These are phyloP conservation scores for Ictidomys tridecemlineatus DNA, from an alignment of 2,113 vertebrate genomes.

Conservation along the genomic window DNA sequence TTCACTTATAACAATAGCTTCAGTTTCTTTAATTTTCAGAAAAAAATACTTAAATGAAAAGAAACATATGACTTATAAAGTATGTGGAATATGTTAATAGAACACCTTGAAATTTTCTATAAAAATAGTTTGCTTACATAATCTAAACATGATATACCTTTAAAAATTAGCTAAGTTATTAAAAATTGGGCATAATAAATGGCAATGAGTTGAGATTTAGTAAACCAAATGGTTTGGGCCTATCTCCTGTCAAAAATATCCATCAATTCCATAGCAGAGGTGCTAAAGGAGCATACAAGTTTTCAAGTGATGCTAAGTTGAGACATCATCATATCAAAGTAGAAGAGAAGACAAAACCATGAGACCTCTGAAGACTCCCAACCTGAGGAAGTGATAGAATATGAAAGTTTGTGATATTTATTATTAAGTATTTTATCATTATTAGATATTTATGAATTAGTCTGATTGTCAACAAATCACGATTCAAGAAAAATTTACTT, in stretches of 20 bases:
- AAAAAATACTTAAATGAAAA: neutral
- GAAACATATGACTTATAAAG: neutral
- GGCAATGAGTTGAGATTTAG: neutral
- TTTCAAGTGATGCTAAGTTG: neutral
- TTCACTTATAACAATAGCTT: neutral
- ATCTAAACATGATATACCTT: neutral
- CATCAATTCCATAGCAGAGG: neutral
- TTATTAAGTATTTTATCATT: neutral
- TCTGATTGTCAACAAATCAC: neutral
- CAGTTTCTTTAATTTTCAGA: neutral
- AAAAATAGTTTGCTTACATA: neutral
- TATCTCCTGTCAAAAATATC: neutral
- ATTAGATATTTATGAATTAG: neutral
- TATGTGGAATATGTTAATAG: neutral
- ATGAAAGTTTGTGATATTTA: neutral
- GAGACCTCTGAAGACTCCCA: neutral
- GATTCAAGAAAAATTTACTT: neutral
- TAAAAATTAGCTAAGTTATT: neutral
- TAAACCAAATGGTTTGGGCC: neutral
- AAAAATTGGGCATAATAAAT: neutral
- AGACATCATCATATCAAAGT: neutral
- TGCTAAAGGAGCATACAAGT: neutral
- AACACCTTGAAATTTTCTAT: rapidly evolving
- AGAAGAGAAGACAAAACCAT: neutral
- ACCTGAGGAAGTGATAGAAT: neutral